Percentiles rank a stretch among this genome's conserved stretches.
Conservation (phyloP, 2,113 vertebrate species). For the Eretmochelys imbricata region DNA sequence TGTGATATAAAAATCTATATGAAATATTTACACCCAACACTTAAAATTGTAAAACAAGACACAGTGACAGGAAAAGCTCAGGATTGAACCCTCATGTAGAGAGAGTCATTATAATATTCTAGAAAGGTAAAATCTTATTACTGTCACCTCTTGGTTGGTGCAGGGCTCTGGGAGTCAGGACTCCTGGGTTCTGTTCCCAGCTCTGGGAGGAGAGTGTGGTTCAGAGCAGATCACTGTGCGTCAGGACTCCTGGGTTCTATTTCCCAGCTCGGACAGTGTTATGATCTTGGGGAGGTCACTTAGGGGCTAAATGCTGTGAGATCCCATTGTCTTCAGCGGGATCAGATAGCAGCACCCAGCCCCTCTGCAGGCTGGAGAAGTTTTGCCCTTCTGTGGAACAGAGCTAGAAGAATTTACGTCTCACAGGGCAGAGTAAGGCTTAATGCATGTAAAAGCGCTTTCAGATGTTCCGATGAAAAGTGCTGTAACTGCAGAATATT, state of each 20-base stretch:
- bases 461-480: background rate
- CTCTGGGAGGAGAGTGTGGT: background rate
- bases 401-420: background rate
- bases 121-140: background rate
- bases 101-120: background rate
- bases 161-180: no score
- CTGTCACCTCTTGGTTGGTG: background rate
- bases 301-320: background rate
- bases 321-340: background rate
- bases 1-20: background rate
- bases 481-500: background rate
- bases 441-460: background rate
- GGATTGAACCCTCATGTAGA: background rate
- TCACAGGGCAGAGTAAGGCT: background rate
- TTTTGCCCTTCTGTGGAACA: background rate
- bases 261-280: background rate
- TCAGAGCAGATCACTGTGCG: background rate
- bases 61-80: background rate
- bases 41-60: background rate
- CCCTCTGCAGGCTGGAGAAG: background rate
- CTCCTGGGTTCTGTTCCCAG: background rate
- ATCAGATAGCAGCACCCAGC: background rate
- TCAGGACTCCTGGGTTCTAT: background rate
- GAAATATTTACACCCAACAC: background rate
- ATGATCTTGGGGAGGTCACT: background rate